phyloP scores from a whole-genome alignment of 1,140 invertebrate species.

The Tetragnatha versicolor region DNA sequence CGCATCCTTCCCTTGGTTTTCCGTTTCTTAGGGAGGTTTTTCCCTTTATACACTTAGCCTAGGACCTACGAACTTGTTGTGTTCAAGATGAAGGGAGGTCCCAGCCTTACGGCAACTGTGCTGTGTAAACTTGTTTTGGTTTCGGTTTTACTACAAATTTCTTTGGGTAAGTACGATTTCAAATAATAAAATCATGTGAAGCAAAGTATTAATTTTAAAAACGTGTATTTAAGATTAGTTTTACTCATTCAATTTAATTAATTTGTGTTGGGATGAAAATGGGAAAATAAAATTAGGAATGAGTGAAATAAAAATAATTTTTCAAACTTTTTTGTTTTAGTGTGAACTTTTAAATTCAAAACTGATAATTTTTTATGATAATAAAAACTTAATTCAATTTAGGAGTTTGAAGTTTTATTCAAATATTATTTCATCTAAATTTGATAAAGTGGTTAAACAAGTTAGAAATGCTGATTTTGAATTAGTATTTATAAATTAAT shows the following conservation, averaged over 20 bases:
- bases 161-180: slow-evolving; percentile 11
- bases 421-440: neutral
- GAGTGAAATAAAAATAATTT: too few relatives aligned
- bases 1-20: too few relatives aligned
- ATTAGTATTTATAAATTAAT: neutral
- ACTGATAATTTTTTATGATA: too few relatives aligned
- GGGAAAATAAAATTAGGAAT: too few relatives aligned
- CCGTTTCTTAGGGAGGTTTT: neutral
- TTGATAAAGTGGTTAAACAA: neutral
- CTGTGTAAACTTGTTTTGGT: slow-evolving; percentile 14
- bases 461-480: neutral
- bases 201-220: neutral
- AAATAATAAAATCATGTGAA: neutral
- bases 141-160: slow-evolving; percentile 1
- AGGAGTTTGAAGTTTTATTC: neutral
- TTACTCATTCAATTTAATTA: too few relatives aligned
- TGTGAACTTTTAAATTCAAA: too few relatives aligned
- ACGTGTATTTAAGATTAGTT: neutral
- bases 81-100: neutral
- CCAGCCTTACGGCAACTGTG: neutral
- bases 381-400: too few relatives aligned
- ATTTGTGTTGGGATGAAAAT: too few relatives aligned
- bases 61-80: too few relatives aligned
- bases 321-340: too few relatives aligned
- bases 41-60: too few relatives aligned